These are phyloP conservation scores for Miltochrista miniata DNA, from an alignment of 2,888 invertebrate genomes.

Conservation along the genomic window DNA sequence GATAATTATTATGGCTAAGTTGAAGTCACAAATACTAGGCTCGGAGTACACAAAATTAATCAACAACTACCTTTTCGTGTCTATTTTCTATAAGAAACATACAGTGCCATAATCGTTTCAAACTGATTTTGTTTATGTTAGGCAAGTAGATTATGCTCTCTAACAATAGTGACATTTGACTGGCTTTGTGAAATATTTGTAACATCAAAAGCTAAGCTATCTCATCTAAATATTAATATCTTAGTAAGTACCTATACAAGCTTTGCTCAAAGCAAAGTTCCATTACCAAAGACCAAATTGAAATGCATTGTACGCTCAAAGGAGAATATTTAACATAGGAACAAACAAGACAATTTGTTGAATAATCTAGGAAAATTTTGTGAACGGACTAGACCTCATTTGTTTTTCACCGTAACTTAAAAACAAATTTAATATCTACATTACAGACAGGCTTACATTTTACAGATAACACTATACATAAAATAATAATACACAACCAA, in stretches of 20 bases:
- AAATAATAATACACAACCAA: too few species aligned
- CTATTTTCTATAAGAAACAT: too few species aligned
- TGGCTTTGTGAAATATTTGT: neutral
- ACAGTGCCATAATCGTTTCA: neutral
- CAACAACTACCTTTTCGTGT: too few species aligned
- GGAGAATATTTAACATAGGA: slow-evolving; percentile 32
- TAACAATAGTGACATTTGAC: neutral
- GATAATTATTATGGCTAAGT: too few species aligned
- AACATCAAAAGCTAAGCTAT: slow-evolving; percentile 11
- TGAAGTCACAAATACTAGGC: too few species aligned
- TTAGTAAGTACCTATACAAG: slow-evolving; percentile 5
- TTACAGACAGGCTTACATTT: too few species aligned
- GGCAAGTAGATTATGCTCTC: neutral
- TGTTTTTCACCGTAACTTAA: too few species aligned
- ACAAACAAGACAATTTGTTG: slow-evolving; percentile 30
- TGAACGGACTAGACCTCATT: slow-evolving; percentile 27
- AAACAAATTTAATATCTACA: too few species aligned
- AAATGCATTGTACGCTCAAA: slow-evolving; percentile 24
- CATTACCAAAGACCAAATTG: slow-evolving; percentile 19
- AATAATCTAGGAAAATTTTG: slow-evolving; percentile 29
- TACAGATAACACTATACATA: too few species aligned
- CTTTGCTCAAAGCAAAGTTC: slow-evolving; percentile 20
- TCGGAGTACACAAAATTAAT: too few species aligned
- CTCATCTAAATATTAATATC: slow-evolving; percentile 16
- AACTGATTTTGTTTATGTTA: neutral